These are phyloP conservation scores for Brachionus paranguensis DNA, from an alignment of 1,140 invertebrate species.

Conservation along the genomic window DNA sequence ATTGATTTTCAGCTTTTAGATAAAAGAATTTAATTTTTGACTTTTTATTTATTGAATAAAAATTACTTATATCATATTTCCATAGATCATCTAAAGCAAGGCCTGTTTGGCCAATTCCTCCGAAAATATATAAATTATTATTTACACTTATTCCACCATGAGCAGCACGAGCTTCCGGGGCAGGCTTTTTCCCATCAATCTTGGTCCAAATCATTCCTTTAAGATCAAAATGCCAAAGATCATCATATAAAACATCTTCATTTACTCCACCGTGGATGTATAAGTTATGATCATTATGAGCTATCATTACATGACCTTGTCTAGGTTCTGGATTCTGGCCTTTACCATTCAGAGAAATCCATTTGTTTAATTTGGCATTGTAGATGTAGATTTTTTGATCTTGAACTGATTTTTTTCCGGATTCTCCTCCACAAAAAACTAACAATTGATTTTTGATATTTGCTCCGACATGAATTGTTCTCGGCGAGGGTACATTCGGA, in stretches of 20 bases:
- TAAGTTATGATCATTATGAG: constrained; percentile 47
- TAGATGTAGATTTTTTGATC: constrained; percentile 52
- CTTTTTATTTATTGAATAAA: constrained; percentile 42
- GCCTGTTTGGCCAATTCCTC: constrained; percentile 52
- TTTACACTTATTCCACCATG: constrained; percentile 48
- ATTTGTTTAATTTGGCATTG: constrained; percentile 46
- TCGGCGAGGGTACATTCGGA: constrained; percentile 47
- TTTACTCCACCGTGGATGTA: constrained; percentile 55
- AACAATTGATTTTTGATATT: constrained; percentile 48
- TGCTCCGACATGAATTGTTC: constrained; percentile 50
- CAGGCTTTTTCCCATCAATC: constrained; percentile 44
- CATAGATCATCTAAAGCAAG: constrained; percentile 51
- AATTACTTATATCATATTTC: constrained; percentile 47
- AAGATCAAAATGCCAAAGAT: constrained; percentile 53
- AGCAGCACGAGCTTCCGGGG: constrained; percentile 47
- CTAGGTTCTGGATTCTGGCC: constrained; percentile 51
- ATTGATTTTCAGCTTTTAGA: constrained; percentile 46
- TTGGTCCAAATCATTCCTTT: constrained; percentile 48
- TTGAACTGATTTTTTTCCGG: constrained; percentile 49
- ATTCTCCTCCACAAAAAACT: constrained; percentile 54
- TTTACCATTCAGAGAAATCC: constrained; percentile 46
- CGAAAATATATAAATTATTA: constrained; percentile 50
- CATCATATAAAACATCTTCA: constrained; percentile 51
- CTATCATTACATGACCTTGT: constrained; percentile 53
- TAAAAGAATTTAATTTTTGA: not conserved